Base-by-base conservation (phyloP, 2,888 invertebrate genomes). In the Limnephilus lunatus region DNA sequence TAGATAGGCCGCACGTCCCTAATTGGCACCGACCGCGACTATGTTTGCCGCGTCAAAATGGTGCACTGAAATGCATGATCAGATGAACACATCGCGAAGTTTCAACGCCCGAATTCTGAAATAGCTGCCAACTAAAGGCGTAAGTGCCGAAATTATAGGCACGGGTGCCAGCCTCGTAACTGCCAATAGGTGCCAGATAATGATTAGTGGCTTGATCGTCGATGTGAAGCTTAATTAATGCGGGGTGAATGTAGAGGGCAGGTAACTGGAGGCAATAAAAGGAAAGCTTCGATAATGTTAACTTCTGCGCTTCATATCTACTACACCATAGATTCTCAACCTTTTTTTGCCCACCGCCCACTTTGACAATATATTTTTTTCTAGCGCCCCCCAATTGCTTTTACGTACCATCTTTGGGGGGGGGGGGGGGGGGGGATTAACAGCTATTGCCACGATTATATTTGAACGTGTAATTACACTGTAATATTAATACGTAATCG, bases 11-110 rank as follows among this genome's bases (percentile, higher is more conserved):
- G 25, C 85, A n/a, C 39, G 39, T n/a, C 44, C 39, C n/a, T 85
- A 85, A 85, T 85, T 85, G 85, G 85, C 85, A 15, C 15, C 19
- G 14, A 14, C 39, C n/a, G 31, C 83, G 32, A 35, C 83, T 35
- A 82, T 31, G 32, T 83, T 83, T 35, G 83, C 83, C 32, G 35
- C 15, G 83, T 83, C 35, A 83, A 83, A 83, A 31, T 35, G 83
- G 83, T 32, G 82, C 30, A 35, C 31, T 7, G 31, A 32, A 83
- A 83, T 83, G 35, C 83, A 83, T 30, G 32, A 31, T 30, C 82
- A 82, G 25, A 82, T 82, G 9, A n/a, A 31, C 32, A 82, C n/a
- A 3, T 83, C 11, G 15, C 19, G 15, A 83, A 83, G 30, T 83
- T 83, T 25, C 53, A 68, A 25, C 83, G 83, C 15, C 35, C 32